Evolutionary conservation across 2,113 vertebrate species (phyloP), one percentile per base, ranked within the genome.

Genomic region (Leucopternis melanops): DNA sequence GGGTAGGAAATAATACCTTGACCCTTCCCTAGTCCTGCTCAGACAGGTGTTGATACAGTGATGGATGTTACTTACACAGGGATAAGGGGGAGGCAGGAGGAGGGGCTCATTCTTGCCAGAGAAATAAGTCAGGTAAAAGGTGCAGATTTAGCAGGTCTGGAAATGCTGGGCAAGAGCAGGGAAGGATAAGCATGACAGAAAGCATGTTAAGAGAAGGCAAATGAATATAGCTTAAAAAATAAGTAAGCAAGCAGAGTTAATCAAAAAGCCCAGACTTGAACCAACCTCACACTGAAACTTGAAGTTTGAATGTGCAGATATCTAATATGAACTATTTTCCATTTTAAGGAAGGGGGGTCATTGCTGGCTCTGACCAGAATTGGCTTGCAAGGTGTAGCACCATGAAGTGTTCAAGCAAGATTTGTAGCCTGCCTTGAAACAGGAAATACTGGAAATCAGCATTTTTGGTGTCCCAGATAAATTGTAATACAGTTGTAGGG

Each of bases 11-110:
- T 31, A 91, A 71, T 84, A 86, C 78, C 52, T 88, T 66, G 55
- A 88, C 54, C 70, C 50, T 81, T 88, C 31, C 75, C 22, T 84
- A 22, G 36, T 13, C 29, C 47, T 57, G 75, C 57, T 59, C 55
- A 75, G 63, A n/a, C 91, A 94, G 82, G 71, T 92, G 67, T 67
- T 94, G 63, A 88, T 85, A 72, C 47, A 88, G 62, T 90, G 73
- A 89, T 95, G 78, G 77, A 89, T 93, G 55, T 91, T 95, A 92
- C 90, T 94, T 82, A 88, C 75, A 81, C 47, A 88, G 75, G 67
- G 67, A 90, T 83, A 94, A 88, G 47, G n/a, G 27, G 38, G 59
- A 82, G 58, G 59, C 38, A 74, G 82, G 62, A 87, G 82, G 54
- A 91, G 75, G 32, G 42, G 8, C n/a, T 88, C 3, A 0, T 40